Conservation (phyloP, 2,888 invertebrate genomes). For the Mythimna ferrago region DNA sequence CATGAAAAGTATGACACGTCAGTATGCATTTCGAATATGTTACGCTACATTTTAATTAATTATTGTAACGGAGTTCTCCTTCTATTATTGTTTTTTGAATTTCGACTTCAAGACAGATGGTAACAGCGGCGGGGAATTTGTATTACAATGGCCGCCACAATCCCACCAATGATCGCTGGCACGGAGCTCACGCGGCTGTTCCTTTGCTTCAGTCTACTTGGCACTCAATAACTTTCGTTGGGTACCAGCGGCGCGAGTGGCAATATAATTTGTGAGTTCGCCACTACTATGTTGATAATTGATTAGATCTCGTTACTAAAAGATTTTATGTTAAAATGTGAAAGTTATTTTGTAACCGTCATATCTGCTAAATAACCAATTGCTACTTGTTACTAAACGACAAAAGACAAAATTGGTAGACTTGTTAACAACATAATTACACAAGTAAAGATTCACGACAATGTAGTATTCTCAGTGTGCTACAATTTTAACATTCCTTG, state of each 20-base stretch:
- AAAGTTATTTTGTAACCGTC: conserved; percentile 41
- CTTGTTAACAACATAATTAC: conserved; percentile 25
- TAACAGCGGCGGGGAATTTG: conserved; percentile 85
- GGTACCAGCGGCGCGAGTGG: conserved; percentile 74
- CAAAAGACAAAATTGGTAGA: conserved; percentile 27
- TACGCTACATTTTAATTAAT: conserved; percentile 70
- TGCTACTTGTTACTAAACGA: conserved; percentile 22
- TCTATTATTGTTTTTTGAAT: conserved; percentile 80
- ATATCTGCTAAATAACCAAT: conserved; percentile 30
- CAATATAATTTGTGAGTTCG: conserved; percentile 80
- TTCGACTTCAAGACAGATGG: conserved; percentile 82
- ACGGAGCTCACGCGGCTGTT: conserved; percentile 83
- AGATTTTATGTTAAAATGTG: conserved; percentile 29
- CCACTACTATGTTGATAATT: conserved; percentile 68
- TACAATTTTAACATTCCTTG: not conserved
- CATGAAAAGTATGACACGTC: conserved; percentile 50
- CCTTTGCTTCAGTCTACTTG: conserved; percentile 85
- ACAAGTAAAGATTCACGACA: not conserved
- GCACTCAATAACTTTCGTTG: conserved; percentile 85
- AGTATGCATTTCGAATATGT: conserved; percentile 57
- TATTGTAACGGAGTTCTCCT: conserved; percentile 62
- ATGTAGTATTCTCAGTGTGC: not conserved
- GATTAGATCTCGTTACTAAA: conserved; percentile 53
- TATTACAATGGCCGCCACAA: conserved; percentile 83
- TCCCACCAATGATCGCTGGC: conserved; percentile 84